Base-by-base conservation (phyloP, 37 sponge, comb jelly and placozoan genomes). In the Axinella damicornis region DNA sequence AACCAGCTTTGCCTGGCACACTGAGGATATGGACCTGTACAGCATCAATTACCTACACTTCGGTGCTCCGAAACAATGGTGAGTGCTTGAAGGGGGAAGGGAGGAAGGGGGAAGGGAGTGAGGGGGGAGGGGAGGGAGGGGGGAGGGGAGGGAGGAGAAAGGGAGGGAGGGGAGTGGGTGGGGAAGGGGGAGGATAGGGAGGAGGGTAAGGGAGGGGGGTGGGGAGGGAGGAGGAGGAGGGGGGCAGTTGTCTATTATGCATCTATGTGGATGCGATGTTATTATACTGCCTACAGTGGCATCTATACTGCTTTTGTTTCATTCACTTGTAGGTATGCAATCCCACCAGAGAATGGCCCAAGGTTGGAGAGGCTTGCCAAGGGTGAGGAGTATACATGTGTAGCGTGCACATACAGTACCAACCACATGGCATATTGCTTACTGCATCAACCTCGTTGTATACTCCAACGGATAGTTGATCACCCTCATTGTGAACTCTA, bases 1-100 rank as follows among this genome's bases (percentile, higher is more conserved):
- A 85, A 86, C 97, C 25, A 85, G 92, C 2, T 99, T 99, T 80
- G 97, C 97, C 53, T 99, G 99, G 99, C 99, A 99, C 77, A 97
- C 96, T 18, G 99, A 99, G 34, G 99, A 99, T 82, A 97, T 99
- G 97, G 99, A 99, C 65, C 91, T 99, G 20, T 97, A 99, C 88
- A 86, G 88, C 70, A 99, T 99, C 75, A 99, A 99, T 81, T 99
- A 99, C 75, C 88, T 99, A 24, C 99, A 99, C 88, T 93, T 84
- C 79, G 99, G 99, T 22, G 95, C 92, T 0, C 96, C 99, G 31
- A 99, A 99, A 76, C 57, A 85, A 31, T 99, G 99, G 99, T 96
- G 61, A 53, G 89, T 80, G 53, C n/a, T n/a, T n/a, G n/a, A n/a
- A n/a, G n/a, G n/a, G n/a, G n/a, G n/a, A n/a, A n/a, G n/a, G n/a